A percentile compares a stretch with the other conserved stretches of the same genome.
These are phyloP conservation scores for Ephialtes manifestator DNA, from an alignment of 2,888 invertebrate genomes.

Conservation along the genomic window DNA sequence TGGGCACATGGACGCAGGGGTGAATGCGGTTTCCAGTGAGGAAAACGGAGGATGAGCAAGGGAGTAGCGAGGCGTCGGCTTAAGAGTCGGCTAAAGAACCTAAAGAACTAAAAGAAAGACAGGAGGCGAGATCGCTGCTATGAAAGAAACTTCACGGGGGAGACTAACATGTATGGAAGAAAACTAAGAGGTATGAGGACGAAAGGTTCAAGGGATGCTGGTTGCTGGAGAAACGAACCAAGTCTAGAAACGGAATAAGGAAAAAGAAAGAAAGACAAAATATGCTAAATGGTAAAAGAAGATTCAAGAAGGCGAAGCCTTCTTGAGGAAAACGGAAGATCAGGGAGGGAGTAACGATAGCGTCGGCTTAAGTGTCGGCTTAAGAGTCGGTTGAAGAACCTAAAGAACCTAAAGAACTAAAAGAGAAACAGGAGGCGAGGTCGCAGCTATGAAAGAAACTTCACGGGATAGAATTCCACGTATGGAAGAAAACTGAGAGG, in stretches of 20 bases:
- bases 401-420: no score
- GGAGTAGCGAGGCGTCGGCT: slow-evolving; percentile 73
- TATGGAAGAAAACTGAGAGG: slow-evolving; percentile 65
- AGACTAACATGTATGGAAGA: slow-evolving; percentile 71
- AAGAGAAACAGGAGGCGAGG: slow-evolving; percentile 41
- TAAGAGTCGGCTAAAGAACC: no score
- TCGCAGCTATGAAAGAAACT: slow-evolving; percentile 57
- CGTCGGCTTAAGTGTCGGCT: no score
- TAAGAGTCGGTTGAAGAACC: no score
- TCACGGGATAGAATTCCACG: slow-evolving; percentile 70
- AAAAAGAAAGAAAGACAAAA: neutral
- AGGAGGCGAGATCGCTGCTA: slow-evolving; percentile 59
- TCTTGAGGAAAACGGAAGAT: no score
- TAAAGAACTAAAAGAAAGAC: slow-evolving; percentile 28
- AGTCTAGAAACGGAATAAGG: slow-evolving; percentile 23
- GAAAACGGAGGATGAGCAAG: slow-evolving; percentile 68
- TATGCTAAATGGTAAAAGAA: slow-evolving; percentile 2
- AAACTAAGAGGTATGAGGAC: slow-evolving; percentile 29
- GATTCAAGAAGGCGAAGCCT: slow-evolving; percentile 23
- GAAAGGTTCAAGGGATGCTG: slow-evolving; percentile 26
- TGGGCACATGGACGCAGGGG: slow-evolving; percentile 77
- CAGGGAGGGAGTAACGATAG: no score
- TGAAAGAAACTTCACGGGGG: slow-evolving; percentile 61
- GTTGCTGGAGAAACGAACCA: slow-evolving; percentile 40
- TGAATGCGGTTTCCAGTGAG: slow-evolving; percentile 64